Conservation (phyloP, 2,113 vertebrate genomes). For the Taurulus bubalis region DNA sequence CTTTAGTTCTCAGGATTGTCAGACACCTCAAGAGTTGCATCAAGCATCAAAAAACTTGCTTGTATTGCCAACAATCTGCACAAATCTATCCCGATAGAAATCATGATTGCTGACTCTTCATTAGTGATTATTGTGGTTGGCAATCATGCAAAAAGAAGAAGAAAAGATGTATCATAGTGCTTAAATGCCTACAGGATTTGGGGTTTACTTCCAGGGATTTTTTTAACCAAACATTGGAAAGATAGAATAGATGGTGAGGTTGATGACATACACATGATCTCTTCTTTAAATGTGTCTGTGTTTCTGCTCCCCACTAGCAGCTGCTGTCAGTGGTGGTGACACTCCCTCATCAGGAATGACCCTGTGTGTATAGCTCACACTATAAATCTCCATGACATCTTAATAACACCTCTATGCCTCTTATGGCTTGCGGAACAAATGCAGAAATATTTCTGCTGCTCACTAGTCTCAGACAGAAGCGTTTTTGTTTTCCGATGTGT, state of each 20-base stretch:
- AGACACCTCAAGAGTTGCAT: too few species aligned
- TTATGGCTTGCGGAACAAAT: constrained; percentile 47
- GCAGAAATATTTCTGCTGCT: constrained; percentile 40
- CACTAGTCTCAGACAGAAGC: constrained; percentile 2
- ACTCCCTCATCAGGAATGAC: constrained; percentile 80
- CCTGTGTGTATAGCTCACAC: constrained; percentile 52
- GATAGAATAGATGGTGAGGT: not conserved
- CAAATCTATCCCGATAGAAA: not conserved
- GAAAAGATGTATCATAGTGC: not conserved
- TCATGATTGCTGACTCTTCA: not conserved
- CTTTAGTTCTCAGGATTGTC: not conserved
- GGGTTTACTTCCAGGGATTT: not conserved
- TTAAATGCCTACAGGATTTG: not conserved
- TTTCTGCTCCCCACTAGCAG: constrained; percentile 33
- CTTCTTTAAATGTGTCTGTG: constrained; percentile 25
- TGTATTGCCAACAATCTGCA: not conserved
- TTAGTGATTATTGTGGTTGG: not conserved
- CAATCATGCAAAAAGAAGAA: not conserved
- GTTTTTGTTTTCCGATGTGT: not conserved
- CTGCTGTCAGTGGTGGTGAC: constrained; percentile 63
- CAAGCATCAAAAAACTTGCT: not conserved
- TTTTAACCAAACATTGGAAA: not conserved
- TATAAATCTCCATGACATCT: constrained; percentile 77
- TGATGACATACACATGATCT: constrained; percentile 3
- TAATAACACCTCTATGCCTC: constrained; percentile 77